A percentile compares a stretch with the other conserved stretches of the same genome.
Conservation (phyloP, 2,888 invertebrate genomes). For the Labia minor region DNA sequence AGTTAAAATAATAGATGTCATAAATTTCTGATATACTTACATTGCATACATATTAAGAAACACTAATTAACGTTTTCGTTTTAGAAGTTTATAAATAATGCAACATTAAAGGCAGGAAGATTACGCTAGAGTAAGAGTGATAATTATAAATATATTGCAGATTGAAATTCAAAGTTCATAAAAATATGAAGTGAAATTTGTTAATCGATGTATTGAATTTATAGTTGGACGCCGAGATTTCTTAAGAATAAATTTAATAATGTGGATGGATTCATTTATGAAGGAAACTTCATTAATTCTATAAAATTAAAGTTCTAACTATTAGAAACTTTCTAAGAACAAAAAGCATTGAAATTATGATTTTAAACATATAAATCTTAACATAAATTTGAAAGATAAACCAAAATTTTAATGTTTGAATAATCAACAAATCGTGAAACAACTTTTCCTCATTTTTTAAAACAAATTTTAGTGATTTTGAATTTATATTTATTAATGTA, state of each 20-base stretch:
- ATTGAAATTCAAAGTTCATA: conserved; percentile 3
- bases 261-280: conserved; percentile 2
- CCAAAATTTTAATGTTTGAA: too few relatives aligned
- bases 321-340: too few relatives aligned
- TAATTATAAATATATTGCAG: not conserved
- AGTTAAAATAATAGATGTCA: not conserved
- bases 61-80: not conserved
- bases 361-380: too few relatives aligned
- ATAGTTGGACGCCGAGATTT: not conserved
- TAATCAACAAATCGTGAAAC: too few relatives aligned
- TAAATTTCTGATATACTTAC: not conserved
- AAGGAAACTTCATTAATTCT: conserved; percentile 7
- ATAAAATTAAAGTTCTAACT: not conserved
- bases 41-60: conserved; percentile 13
- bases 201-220: conserved; percentile 13
- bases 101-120: conserved; percentile 13
- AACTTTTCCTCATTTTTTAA: too few relatives aligned
- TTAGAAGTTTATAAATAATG: conserved; percentile 13
- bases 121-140: not conserved
- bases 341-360: too few relatives aligned
- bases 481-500: too few relatives aligned
- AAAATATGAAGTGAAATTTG: conserved; percentile 2
- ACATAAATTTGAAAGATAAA: too few relatives aligned
- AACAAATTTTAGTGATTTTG: too few relatives aligned
- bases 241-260: not conserved